Evolutionary conservation across 2,888 invertebrate genomes (phyloP).

Genomic region (Macaria notata): DNA sequence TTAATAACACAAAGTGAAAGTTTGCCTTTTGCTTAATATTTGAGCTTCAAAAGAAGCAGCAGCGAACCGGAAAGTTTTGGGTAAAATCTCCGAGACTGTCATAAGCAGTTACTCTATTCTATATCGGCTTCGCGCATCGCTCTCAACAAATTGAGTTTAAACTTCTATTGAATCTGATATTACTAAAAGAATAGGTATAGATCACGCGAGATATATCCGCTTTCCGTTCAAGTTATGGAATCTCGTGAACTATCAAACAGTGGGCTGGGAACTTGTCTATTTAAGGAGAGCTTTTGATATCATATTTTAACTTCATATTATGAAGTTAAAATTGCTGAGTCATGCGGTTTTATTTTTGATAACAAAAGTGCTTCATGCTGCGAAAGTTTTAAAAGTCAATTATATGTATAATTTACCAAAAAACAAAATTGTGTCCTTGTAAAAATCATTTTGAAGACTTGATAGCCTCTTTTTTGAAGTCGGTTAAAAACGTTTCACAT

Average conservation of each 20-base stretch:
- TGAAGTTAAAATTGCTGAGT: no score
- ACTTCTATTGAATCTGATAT: slow-evolving; percentile 25
- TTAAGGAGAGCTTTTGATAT: not conserved
- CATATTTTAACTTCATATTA: no score
- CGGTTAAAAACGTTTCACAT: no score
- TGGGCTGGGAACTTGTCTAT: no score
- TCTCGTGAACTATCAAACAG: no score
- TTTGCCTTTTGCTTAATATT: slow-evolving; percentile 18
- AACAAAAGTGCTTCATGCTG: no score
- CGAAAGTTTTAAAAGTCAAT: no score
- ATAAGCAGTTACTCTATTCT: slow-evolving; percentile 29
- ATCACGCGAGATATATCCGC: slow-evolving; percentile 6
- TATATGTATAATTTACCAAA: no score
- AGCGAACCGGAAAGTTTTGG: slow-evolving; percentile 32
- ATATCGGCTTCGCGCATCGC: slow-evolving; percentile 24
- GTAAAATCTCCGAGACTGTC: slow-evolving; percentile 33
- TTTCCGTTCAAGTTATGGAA: not conserved
- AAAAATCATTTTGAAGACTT: no score
- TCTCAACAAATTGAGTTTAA: slow-evolving; percentile 27
- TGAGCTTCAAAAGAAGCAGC: slow-evolving; percentile 28
- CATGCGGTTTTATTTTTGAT: no score
- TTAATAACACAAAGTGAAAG: slow-evolving; percentile 15
- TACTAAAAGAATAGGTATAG: slow-evolving; percentile 7
- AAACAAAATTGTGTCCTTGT: no score
- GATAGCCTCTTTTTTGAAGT: no score